These are phyloP conservation scores for Drosophila borealis DNA, from an alignment of 2,888 invertebrate genomes.

Conservation along the genomic window DNA sequence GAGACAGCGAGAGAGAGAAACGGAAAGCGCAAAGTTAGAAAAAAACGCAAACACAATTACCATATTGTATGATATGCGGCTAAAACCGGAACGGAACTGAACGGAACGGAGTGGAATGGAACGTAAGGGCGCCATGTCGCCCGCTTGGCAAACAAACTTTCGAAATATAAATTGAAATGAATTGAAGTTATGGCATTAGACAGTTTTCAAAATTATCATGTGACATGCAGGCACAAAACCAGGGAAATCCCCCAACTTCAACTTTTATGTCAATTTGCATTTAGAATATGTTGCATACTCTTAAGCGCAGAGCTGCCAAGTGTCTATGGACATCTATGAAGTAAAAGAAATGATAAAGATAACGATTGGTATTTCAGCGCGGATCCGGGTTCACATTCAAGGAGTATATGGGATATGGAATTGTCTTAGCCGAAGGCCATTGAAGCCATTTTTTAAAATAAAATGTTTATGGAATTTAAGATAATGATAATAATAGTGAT, in stretches of 20 bases:
- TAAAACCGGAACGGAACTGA: constrained; percentile 53
- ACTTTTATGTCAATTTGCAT: constrained; percentile 73
- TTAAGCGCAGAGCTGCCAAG: constrained; percentile 17
- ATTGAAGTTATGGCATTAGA: constrained; percentile 80
- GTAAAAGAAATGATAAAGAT: background rate
- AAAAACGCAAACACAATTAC: constrained; percentile 65
- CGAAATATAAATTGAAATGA: constrained; percentile 78
- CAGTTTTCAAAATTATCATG: constrained; percentile 77
- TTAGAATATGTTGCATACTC: constrained; percentile 74
- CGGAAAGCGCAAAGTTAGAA: constrained; percentile 42
- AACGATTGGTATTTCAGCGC: background rate
- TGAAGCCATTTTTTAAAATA: too few species aligned
- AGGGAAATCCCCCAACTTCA: background rate
- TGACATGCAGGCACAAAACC: constrained; percentile 72
- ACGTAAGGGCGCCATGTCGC: constrained; percentile 18
- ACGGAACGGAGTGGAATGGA: constrained; percentile 35
- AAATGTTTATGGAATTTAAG: too few species aligned
- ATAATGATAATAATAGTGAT: too few species aligned
- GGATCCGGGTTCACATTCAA: background rate
- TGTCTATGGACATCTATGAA: too few species aligned
- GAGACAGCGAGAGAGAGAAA: constrained; percentile 7
- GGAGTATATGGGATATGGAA: too few species aligned
- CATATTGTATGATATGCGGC: constrained; percentile 73
- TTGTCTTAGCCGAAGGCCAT: too few species aligned
- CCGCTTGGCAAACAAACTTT: constrained; percentile 61